phyloP scores from a whole-genome alignment of 1,140 invertebrate species.

The Drepana arcuata region DNA sequence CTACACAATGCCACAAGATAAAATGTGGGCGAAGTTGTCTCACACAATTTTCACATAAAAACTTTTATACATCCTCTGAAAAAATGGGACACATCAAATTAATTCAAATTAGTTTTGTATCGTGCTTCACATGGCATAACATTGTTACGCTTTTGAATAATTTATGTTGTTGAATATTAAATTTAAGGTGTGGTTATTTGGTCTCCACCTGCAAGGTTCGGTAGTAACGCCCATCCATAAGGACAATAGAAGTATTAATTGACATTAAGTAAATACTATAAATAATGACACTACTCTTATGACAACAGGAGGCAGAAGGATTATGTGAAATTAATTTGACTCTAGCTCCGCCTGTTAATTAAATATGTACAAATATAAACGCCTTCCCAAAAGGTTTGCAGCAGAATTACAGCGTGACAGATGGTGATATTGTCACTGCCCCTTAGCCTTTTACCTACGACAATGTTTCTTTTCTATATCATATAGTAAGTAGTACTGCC shows the following conservation, averaged over 20 bases:
- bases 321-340: too few species aligned
- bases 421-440: too few species aligned
- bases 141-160: conserved; percentile 45
- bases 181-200: conserved; percentile 41
- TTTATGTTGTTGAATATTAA: conserved; percentile 43
- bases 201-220: conserved; percentile 35
- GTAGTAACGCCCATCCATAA: conserved; percentile 30
- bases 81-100: conserved; percentile 40
- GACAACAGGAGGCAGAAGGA: too few species aligned
- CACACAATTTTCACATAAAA: conserved; percentile 32
- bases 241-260: conserved; percentile 8
- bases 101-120: conserved; percentile 55
- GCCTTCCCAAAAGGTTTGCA: too few species aligned
- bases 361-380: too few species aligned
- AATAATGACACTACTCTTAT: too few species aligned
- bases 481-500: too few species aligned
- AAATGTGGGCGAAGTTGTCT: conserved; percentile 18
- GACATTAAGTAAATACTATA: too few species aligned
- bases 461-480: too few species aligned
- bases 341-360: too few species aligned
- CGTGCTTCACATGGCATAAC: conserved; percentile 40
- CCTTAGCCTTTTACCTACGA: too few species aligned
- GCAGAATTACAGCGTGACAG: too few species aligned
- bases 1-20: conserved; percentile 21
- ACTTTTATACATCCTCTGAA: conserved; percentile 38